Evolutionary conservation across 2,888 invertebrate species (phyloP), one percentile per base, ranked within the genome.

Genomic region (Ariolimax columbianus): DNA sequence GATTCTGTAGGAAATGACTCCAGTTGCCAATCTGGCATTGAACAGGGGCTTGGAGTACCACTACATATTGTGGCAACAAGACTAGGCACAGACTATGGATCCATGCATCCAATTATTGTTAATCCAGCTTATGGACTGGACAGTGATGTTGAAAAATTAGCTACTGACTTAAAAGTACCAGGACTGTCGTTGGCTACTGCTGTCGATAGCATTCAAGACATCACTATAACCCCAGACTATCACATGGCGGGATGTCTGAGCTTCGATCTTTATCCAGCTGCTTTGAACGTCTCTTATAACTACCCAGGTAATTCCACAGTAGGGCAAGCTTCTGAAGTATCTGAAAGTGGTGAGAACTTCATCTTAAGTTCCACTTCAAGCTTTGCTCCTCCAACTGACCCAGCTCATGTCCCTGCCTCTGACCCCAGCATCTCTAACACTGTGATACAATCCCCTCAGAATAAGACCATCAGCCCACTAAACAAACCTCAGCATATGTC

Each of bases 381-480:
- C 30, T 75, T 75, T 26, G 33, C 59, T 59, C 17, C 19, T 47
- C 40, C 51, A 14, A n/a, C 23, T 66, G 38, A 63, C 1, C 78
- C 63, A 40, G 1, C 43, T 17, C 40, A 17, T 19, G n/a, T n/a
- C 30, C 19, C 33, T 66, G n/a, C n/a, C 17, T 30, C 38, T 59
- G 77, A 36, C 38, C 38, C 55, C 11, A 38, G 38, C 26, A 78
- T 33, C 30, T 23, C n/a, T 11, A 66, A 36, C n/a, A 78, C 78
- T 66, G 55, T 51, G 17, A 72, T 72, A 30, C 73, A 82, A 19
- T 82, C 82, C n/a, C 82, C 82, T 9, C 73, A 82, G 59, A 82
- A 82, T 55, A 82, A 59, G 55, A 73, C 82, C 1, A 59, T 82
- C n/a, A 30, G 51, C 40, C 82, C 82, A n/a, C 4, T 82, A 17